A percentile compares a stretch with the other conserved stretches of the same genome.
These are phyloP conservation scores for Abrostola tripartita DNA, from an alignment of 2,888 invertebrate genomes.

Conservation along the genomic window DNA sequence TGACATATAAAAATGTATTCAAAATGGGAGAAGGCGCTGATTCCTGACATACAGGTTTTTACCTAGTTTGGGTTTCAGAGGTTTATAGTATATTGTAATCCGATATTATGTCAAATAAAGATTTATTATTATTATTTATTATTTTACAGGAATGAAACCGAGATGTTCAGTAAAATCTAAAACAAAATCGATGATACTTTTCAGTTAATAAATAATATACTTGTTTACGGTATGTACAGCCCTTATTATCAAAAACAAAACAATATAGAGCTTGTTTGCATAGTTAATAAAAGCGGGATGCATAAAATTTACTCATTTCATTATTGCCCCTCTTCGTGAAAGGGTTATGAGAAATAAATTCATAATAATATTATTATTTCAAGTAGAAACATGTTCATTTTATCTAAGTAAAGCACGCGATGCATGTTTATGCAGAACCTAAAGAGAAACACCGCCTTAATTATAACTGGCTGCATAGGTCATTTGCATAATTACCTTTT, in stretches of 20 bases:
- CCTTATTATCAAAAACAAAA: not conserved
- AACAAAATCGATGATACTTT: too few species aligned
- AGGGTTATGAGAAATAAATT: conserved; percentile 9
- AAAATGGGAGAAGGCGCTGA: too few species aligned
- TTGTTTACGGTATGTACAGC: too few species aligned
- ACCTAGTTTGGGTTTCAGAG: too few species aligned
- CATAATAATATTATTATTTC: not conserved
- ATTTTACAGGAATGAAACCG: too few species aligned
- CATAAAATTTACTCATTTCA: not conserved
- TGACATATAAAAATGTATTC: too few species aligned
- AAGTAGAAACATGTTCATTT: conserved; percentile 16
- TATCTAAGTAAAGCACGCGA: conserved; percentile 28
- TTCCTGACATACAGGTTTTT: too few species aligned
- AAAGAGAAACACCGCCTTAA: conserved; percentile 18
- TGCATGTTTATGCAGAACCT: conserved; percentile 31
- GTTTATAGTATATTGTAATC: too few species aligned
- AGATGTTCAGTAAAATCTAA: too few species aligned
- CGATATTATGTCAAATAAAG: too few species aligned
- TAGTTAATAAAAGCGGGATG: not conserved
- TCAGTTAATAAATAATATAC: too few species aligned
- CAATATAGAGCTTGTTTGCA: not conserved
- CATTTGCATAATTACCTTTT: conserved; percentile 50
- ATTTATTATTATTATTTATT: too few species aligned
- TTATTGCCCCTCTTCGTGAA: conserved; percentile 1
- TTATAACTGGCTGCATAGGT: conserved; percentile 12